Evolutionary conservation across 1,140 invertebrate genomes (phyloP), one percentile per base, ranked within the genome.

Genomic region (Caenorhabditis elegans): DNA sequence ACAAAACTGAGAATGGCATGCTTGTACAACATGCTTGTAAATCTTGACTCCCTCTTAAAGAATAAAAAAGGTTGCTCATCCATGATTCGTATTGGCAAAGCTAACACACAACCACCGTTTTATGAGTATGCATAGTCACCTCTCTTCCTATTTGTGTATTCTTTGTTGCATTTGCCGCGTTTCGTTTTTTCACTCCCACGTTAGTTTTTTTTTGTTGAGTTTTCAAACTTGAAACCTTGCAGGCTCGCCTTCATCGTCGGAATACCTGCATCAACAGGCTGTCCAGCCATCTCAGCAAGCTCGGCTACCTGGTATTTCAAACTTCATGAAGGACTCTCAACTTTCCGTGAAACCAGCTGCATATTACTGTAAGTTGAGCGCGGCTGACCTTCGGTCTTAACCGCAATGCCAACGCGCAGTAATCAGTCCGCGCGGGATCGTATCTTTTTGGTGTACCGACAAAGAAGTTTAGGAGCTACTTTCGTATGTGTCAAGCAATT

Each of bases 311-410:
- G 60, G 60, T 39, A 70, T 70, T 34, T 70, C 60, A 15, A 70
- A 70, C 60, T 70, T 70, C 60, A 70, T 70, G 60, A 70, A 70
- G 60, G 60, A 70, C 60, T 70, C 60, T 39, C 60, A 70, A 70
- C 3, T 70, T 70, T 70, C 60, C 60, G 34, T 70, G 0, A 70
- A 70, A 70, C 60, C 60, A 28, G 60, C 60, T 39, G 17, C 60
- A 13, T 70, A 70, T 70, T 70, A 70, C 60, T 34, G 60, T 70
- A 70, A 70, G 60, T 70, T 39, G 13, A 13, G 34, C 22, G 26
- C 3, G 26, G 4, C n/a, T 70, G 60, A 70, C 60, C 60, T 70
- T 70, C 60, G 60, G 34, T 60, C 4, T n/a, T 70, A 34, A 70
- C 60, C 60, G 60, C 60, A 70, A 70, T 70, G 60, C 60, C 60